Conservation (phyloP, 2,888 invertebrate species). For the Apamea sordens region DNA sequence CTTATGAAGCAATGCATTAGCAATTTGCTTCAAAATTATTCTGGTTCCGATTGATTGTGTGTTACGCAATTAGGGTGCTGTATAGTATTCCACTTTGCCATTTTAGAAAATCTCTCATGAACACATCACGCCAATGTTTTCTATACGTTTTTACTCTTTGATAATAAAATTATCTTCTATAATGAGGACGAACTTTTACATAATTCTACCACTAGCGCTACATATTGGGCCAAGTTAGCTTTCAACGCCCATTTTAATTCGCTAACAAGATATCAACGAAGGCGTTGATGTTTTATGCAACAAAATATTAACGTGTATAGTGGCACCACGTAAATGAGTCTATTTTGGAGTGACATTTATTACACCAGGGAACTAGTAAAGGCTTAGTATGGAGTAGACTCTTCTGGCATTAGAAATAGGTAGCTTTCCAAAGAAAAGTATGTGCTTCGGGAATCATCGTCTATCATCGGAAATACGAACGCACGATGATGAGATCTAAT, state of each 20-base stretch:
- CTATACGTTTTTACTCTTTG: not conserved
- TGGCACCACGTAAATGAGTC: conserved; percentile 2
- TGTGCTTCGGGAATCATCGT: not conserved
- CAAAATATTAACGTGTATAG: not conserved
- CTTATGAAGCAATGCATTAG: too few relatives aligned
- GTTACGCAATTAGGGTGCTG: too few relatives aligned
- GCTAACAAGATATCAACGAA: conserved; percentile 7
- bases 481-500: not conserved
- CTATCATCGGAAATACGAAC: not conserved
- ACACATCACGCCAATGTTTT: not conserved
- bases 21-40: too few relatives aligned
- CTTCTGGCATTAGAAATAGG: not conserved
- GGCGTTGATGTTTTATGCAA: conserved; percentile 10
- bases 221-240: conserved; percentile 8
- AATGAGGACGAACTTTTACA: not conserved
- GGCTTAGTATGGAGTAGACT: not conserved
- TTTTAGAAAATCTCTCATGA: not conserved
- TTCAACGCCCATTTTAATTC: not conserved
- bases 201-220: not conserved
- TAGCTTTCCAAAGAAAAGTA: not conserved
- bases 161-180: not conserved
- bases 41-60: too few relatives aligned
- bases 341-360: not conserved
- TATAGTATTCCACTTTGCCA: not conserved
- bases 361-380: not conserved